Percentiles rank a stretch among this genome's conserved stretches.
Evolutionary conservation across 2,113 vertebrate species (phyloP).

Genomic region (Symphodus melops): DNA sequence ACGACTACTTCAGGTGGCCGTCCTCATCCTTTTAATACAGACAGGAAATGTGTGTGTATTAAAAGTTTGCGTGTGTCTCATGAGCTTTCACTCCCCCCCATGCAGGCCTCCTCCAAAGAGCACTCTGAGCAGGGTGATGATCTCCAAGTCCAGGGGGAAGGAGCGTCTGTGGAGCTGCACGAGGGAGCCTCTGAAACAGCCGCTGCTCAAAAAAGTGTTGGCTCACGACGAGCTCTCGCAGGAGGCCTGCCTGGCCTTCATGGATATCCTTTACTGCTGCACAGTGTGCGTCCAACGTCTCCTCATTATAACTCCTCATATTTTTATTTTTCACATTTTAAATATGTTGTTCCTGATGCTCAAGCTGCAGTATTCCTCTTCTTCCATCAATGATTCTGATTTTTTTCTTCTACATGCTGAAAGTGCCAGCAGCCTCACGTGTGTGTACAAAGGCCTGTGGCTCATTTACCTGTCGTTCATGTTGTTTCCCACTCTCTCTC

Average conservation of each 20-base stretch:
- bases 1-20: constrained; percentile 93
- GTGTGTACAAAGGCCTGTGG: no score
- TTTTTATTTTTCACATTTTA: no score
- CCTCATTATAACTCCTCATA: no score
- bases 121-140: constrained; percentile 96
- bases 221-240: constrained; percentile 93
- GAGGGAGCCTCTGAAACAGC: constrained; percentile 95
- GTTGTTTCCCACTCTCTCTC: no score
- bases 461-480: no score
- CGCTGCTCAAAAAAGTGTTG: constrained; percentile 93
- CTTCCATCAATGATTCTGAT: no score
- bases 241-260: constrained; percentile 94
- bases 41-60: not conserved
- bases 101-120: constrained; percentile 94
- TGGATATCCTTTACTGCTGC: constrained; percentile 88
- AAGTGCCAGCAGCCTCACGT: no score
- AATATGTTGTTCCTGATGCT: no score
- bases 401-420: no score
- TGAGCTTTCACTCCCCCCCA: not conserved
- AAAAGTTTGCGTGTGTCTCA: not conserved
- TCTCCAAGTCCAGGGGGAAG: constrained; percentile 92
- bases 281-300: no score
- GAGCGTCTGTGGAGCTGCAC: constrained; percentile 96
- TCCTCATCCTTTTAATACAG: not conserved
- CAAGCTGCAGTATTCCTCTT: no score